phyloP scores from a whole-genome alignment of 2,797 vertebrate species.

The Garrulus glandarius region DNA sequence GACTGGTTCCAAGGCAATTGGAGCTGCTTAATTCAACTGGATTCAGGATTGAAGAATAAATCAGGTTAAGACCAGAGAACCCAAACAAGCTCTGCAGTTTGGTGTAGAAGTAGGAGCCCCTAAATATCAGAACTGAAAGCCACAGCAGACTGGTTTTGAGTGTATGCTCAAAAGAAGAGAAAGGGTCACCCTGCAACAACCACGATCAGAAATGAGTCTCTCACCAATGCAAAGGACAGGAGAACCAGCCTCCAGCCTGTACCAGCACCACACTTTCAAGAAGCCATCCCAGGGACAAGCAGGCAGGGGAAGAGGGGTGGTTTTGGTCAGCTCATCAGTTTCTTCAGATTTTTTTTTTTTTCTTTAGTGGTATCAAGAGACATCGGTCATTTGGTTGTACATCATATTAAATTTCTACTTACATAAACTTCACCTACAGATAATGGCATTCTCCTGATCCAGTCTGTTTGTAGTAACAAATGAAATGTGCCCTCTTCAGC shows the following conservation, averaged over 20 bases:
- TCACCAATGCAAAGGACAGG: not conserved
- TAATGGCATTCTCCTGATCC: not conserved
- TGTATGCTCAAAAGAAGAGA: not conserved
- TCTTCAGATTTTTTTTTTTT: not conserved
- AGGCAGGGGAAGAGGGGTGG: not conserved
- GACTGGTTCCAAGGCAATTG: not conserved
- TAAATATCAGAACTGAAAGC: slow-evolving; percentile 4
- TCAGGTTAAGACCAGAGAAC: slow-evolving; percentile 15
- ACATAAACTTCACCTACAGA: not conserved
- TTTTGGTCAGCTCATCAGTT: not conserved
- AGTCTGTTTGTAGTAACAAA: not conserved
- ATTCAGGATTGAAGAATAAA: slow-evolving; percentile 47
- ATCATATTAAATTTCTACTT: not conserved
- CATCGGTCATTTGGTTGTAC: not conserved
- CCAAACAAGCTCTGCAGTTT: slow-evolving; percentile 16
- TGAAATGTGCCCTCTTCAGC: not conserved
- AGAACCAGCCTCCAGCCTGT: not conserved
- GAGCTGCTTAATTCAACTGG: slow-evolving; percentile 12
- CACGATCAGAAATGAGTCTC: not conserved
- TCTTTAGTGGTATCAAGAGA: not conserved
- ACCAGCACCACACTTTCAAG: not conserved
- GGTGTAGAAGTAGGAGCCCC: slow-evolving; percentile 15
- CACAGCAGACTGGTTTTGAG: not conserved
- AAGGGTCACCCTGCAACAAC: not conserved
- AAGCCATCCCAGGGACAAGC: not conserved